Evolutionary conservation across 2,113 vertebrate genomes (phyloP), one percentile per base, ranked within the genome.

Genomic region (Pelecanus crispus): DNA sequence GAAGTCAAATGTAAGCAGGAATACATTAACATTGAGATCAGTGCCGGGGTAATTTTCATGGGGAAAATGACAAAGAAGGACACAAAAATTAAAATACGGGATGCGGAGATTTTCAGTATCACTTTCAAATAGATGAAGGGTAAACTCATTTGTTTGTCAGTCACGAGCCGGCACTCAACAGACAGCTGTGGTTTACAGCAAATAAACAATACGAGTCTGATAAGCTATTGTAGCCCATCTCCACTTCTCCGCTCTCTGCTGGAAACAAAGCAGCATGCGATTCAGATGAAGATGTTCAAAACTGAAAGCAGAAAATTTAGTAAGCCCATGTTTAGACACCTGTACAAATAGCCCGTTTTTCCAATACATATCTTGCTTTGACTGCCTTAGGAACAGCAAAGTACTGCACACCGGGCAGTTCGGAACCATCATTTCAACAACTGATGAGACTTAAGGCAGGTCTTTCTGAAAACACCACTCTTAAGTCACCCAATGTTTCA

Each of bases 1-100:
- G 99, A 99, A 99, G 99, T 99, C 99, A 99, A 99, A 99, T 98
- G 97, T 99, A 98, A 99, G 98, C 98, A 97, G 97, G 98, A 99
- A 99, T 98, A 98, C 98, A 99, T 99, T 99, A 99, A 98, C 98
- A 98, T 98, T 99, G 98, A 99, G 98, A 98, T 97, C 97, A 62
- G 97, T 96, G 98, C 95, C 53, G 77, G 91, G 98, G 95, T 98
- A 97, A 98, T 98, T 98, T 98, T 98, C 97, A 97, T 49, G 81
- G 95, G 97, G 88, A 97, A 98, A 96, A 97, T 98, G 98, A 99
- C 98, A 99, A 98, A 99, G 97, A 98, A 99, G 98, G 98, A 98
- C 98, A 96, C 96, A 96, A 91, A 92, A 91, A 96, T 90, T 90
- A 90, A 93, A 96, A 93, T n/a, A 71, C 4, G 0, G 70, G 80